These are phyloP conservation scores for Adineta ricciae DNA, from an alignment of 2,888 invertebrate species.

Conservation along the genomic window DNA sequence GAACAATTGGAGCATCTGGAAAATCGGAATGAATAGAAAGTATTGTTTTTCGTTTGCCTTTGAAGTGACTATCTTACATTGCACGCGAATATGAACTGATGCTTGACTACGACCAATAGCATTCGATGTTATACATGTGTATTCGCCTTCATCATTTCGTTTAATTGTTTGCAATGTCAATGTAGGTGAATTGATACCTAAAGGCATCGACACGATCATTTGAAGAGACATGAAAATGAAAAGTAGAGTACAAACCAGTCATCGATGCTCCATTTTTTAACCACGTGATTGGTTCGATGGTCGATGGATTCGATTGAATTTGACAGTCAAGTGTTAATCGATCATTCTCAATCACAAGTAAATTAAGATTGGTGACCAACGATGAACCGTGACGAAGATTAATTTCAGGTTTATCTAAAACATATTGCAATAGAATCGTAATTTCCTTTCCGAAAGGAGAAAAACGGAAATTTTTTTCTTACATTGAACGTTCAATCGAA, in stretches of 20 bases:
- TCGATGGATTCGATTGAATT: background rate
- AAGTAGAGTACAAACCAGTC: background rate
- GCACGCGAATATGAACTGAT: background rate
- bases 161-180: background rate
- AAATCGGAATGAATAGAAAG: background rate
- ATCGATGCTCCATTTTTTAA: background rate
- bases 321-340: background rate
- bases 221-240: no score
- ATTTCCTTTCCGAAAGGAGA: background rate
- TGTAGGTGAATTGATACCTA: background rate
- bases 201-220: background rate
- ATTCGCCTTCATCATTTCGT: slow-evolving; percentile 1
- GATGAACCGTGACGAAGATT: background rate
- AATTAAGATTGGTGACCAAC: background rate
- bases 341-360: background rate
- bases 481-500: background rate
- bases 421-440: background rate
- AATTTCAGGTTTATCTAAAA: background rate
- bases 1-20: background rate
- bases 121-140: background rate
- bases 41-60: background rate
- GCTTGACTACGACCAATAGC: background rate
- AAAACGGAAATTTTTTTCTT: background rate
- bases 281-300: background rate
- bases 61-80: background rate